A percentile compares a stretch with the other conserved stretches of the same genome.
phyloP scores from a whole-genome alignment of 1,140 invertebrate species.

The Pseudomyrmex concolor region DNA sequence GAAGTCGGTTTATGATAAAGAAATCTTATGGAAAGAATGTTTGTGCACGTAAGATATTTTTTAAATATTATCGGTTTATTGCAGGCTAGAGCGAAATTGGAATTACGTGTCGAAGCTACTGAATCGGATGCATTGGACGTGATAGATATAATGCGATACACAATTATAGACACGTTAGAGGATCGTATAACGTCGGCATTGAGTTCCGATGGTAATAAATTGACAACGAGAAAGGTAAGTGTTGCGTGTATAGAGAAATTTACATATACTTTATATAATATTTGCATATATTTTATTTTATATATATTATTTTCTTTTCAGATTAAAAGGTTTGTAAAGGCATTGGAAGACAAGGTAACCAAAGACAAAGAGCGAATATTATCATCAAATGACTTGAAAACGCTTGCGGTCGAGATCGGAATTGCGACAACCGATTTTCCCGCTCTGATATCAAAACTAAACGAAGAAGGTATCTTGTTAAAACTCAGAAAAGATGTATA shows the following conservation, averaged over 20 bases:
- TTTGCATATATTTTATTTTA: background rate
- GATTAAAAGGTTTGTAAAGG: slow-evolving; percentile 91
- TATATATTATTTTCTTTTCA: slow-evolving; percentile 81
- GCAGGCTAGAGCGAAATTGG: slow-evolving; percentile 93
- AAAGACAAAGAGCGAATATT: slow-evolving; percentile 90
- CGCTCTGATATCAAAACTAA: slow-evolving; percentile 90
- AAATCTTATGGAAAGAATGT: no score
- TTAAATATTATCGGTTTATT: slow-evolving; percentile 47
- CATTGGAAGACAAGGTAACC: slow-evolving; percentile 88
- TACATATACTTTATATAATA: background rate
- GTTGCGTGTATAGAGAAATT: slow-evolving; percentile 40
- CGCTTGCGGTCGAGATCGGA: slow-evolving; percentile 87
- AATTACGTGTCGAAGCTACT: slow-evolving; percentile 92
- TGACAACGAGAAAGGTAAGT: slow-evolving; percentile 88
- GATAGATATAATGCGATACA: slow-evolving; percentile 93
- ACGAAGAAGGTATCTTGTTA: slow-evolving; percentile 93
- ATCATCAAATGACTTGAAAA: slow-evolving; percentile 90
- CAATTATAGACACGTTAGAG: slow-evolving; percentile 91
- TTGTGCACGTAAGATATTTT: background rate
- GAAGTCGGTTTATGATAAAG: slow-evolving; percentile 85
- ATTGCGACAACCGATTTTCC: slow-evolving; percentile 87
- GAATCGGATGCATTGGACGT: slow-evolving; percentile 93
- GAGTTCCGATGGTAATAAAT: slow-evolving; percentile 87
- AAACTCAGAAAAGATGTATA: slow-evolving; percentile 93
- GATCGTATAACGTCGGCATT: slow-evolving; percentile 84